Conservation (phyloP, 2,797 vertebrate species). For the Acanthis flammea region DNA sequence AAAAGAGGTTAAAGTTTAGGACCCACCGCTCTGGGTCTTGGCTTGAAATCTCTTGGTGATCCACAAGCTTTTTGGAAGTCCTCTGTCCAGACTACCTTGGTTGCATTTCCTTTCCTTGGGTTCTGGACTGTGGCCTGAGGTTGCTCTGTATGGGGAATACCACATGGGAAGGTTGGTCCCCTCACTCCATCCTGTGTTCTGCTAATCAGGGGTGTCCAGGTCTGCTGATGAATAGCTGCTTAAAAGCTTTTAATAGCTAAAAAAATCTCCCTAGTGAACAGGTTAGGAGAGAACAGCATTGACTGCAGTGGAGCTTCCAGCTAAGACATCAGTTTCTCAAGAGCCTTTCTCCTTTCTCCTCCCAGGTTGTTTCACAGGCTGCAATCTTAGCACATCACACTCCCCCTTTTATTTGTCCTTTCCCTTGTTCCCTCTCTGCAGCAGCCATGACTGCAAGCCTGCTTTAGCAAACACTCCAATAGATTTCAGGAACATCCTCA, state of each 20-base stretch:
- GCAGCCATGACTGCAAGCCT: neutral
- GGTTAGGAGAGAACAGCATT: neutral
- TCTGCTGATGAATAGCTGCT: neutral
- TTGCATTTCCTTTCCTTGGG: conserved; percentile 69
- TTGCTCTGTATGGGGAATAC: conserved; percentile 65
- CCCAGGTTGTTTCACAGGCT: neutral
- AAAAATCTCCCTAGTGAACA: neutral
- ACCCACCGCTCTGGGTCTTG: conserved; percentile 67
- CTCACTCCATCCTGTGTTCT: neutral
- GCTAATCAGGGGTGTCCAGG: neutral
- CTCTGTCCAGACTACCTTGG: conserved; percentile 69
- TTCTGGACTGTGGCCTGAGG: conserved; percentile 60
- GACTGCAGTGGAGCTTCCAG: neutral
- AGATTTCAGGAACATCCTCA: neutral
- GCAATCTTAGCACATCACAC: neutral
- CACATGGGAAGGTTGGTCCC: conserved; percentile 53
- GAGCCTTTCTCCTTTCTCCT: neutral
- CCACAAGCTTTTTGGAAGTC: conserved; percentile 70
- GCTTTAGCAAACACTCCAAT: neutral
- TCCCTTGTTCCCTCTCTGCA: neutral
- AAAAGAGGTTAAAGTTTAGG: conserved; percentile 27
- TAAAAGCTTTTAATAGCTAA: conserved; percentile 11
- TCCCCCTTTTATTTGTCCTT: neutral
- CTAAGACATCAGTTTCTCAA: neutral
- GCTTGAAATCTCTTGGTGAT: conserved; percentile 71